Base-by-base conservation (phyloP, 2,113 vertebrate species). In the Spizaetus ornatus region DNA sequence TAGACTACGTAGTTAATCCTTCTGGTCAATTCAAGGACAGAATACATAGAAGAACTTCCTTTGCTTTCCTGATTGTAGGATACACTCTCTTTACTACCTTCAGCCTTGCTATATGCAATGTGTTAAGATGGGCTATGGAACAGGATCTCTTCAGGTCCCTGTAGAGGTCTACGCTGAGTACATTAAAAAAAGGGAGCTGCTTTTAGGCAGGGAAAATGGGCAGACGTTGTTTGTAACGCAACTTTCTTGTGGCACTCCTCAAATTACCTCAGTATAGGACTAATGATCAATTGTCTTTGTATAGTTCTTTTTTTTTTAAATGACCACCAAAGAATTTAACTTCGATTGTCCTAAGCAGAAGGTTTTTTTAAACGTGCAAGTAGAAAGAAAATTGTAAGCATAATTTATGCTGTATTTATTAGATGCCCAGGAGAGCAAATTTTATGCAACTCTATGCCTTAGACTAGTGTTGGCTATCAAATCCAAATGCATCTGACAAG, bases 241-340 rank as follows among this genome's bases (percentile, higher is more conserved):
- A 6, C 31, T 61, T 92, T 53, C 63, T 63, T 45, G 43, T 3
- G 50, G 21, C 42, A 42, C 58, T 95, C 58, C 56, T 92, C 50
- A 71, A 26, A 76, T 94, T 97, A 95, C 92, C 93, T 96, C 94
- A 96, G 47, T 83, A 73, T 50, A 72, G 78, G 52, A 76, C 76
- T 96, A 84, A n/a, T 78, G 71, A 89, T 78, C 66, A 81, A 40
- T 84, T 74, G 43, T 87, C 62, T 83, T 67, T 82, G 32, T 84
- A 63, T 43, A 89, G 50, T 81, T 85, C 5, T 47, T 47, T 48
- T 48, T 48, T 95, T 87, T 95, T 36, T 63, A 66, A 95, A 93
- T 80, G 77, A 95, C 82, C 93, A 66, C 92, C 98, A 93, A 95
- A 97, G 86, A 96, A 85, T 80, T 93, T 76, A 79, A 62, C 87